Evolutionary conservation across 1,140 invertebrate species (phyloP).

Genomic region (Cyphomyrmex costatus): DNA sequence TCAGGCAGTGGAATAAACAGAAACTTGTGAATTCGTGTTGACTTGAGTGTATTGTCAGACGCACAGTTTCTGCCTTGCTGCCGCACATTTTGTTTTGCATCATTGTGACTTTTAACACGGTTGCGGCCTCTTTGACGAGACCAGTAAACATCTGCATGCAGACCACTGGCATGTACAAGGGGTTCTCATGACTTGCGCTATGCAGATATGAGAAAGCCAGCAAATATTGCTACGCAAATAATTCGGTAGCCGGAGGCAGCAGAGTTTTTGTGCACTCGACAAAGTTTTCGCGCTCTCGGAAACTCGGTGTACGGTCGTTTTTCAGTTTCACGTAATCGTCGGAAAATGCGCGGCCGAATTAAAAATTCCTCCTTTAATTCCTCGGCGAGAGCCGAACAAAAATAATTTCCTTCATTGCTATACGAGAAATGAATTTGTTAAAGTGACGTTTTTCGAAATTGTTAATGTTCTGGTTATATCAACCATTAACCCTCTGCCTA

Average conservation of each 20-base stretch:
- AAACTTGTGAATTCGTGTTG: neutral
- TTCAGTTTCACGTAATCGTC: slow-evolving; percentile 33
- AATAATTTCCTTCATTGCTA: neutral
- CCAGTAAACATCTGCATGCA: slow-evolving; percentile 23
- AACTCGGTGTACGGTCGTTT: slow-evolving; percentile 1
- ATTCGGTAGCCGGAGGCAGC: slow-evolving; percentile 29
- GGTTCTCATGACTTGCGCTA: slow-evolving; percentile 20
- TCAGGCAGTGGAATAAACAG: neutral
- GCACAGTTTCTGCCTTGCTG: neutral
- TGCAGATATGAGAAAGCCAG: slow-evolving; percentile 44
- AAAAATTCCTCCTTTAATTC: slow-evolving; percentile 79
- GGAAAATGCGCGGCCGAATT: slow-evolving; percentile 71
- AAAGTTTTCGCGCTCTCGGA: slow-evolving; percentile 58
- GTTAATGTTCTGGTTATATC: no score
- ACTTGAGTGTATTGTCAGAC: neutral
- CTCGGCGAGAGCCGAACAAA: slow-evolving; percentile 7
- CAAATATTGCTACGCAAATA: slow-evolving; percentile 65
- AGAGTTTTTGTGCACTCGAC: slow-evolving; percentile 44
- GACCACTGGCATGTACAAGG: neutral
- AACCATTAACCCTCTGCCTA: neutral
- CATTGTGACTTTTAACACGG: slow-evolving; percentile 13
- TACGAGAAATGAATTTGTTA: neutral
- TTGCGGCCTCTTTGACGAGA: slow-evolving; percentile 45
- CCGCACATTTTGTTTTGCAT: neutral
- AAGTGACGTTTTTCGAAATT: slow-evolving; percentile 1